Conservation (phyloP, 2,888 invertebrate genomes). For the Antheraea assamensis region DNA sequence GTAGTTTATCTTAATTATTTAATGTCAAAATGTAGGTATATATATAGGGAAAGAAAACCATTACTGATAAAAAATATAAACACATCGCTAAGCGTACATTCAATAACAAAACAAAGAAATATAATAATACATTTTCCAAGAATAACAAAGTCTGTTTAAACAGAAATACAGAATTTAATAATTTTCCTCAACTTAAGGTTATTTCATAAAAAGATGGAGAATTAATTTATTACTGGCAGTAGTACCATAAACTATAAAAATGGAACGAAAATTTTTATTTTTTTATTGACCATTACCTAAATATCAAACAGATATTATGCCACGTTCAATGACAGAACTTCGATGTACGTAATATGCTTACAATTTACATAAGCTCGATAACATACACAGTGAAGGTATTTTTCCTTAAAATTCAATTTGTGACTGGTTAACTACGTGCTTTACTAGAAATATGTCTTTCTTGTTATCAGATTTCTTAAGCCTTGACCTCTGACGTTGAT, state of each 20-base stretch:
- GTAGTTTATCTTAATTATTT: no score
- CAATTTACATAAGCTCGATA: constrained; percentile 24
- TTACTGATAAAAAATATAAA: no score
- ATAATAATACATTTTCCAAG: background rate
- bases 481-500: background rate
- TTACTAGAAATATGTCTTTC: constrained; percentile 7
- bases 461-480: background rate
- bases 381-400: constrained; percentile 15
- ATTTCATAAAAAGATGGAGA: background rate
- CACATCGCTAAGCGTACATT: background rate
- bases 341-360: constrained; percentile 5
- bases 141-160: background rate
- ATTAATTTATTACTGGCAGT: background rate
- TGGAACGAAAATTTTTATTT: no score
- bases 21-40: no score
- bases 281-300: background rate
- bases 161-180: background rate
- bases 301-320: background rate
- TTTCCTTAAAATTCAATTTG: constrained; percentile 12
- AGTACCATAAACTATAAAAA: background rate
- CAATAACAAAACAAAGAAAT: background rate
- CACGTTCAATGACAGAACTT: background rate
- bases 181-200: background rate
- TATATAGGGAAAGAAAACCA: no score
- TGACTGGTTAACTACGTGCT: background rate